Evolutionary conservation across 2,888 invertebrate species (phyloP).

Genomic region (Poecilus cupreus): DNA sequence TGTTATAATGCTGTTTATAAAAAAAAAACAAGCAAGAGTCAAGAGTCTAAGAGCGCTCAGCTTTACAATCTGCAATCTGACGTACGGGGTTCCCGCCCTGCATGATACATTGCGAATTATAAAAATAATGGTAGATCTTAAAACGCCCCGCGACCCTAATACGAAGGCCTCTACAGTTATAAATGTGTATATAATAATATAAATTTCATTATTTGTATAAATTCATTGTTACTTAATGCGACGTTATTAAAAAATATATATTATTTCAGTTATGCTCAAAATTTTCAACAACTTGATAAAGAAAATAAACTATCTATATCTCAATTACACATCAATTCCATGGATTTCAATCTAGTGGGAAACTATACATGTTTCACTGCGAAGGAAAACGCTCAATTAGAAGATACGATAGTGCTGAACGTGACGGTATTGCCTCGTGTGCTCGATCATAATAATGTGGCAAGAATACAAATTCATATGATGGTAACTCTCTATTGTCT

Average conservation of each 20-base stretch:
- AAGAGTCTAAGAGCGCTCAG: no score
- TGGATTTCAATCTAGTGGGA: slow-evolving; percentile 77
- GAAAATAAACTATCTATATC: slow-evolving; percentile 71
- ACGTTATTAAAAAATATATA: not conserved
- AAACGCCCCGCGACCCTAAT: no score
- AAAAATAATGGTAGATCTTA: no score
- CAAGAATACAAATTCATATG: slow-evolving; percentile 75
- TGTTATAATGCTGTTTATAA: slow-evolving; percentile 33
- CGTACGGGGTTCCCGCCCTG: no score
- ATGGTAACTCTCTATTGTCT: slow-evolving; percentile 75
- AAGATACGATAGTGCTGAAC: slow-evolving; percentile 67
- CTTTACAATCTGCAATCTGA: no score
- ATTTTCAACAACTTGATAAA: slow-evolving; percentile 63
- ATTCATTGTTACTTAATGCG: not conserved
- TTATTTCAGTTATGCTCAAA: slow-evolving; percentile 48
- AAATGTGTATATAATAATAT: no score
- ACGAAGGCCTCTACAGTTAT: no score
- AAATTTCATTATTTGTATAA: no score
- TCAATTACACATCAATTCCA: slow-evolving; percentile 75
- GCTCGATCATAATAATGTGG: slow-evolving; percentile 70
- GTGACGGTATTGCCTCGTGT: slow-evolving; percentile 74
- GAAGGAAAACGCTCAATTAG: slow-evolving; percentile 66
- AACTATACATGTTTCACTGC: slow-evolving; percentile 78
- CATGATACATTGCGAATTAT: no score
- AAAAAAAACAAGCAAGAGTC: not conserved